Conservation (phyloP, 2,888 invertebrate species). For the Amphipoea oculea region DNA sequence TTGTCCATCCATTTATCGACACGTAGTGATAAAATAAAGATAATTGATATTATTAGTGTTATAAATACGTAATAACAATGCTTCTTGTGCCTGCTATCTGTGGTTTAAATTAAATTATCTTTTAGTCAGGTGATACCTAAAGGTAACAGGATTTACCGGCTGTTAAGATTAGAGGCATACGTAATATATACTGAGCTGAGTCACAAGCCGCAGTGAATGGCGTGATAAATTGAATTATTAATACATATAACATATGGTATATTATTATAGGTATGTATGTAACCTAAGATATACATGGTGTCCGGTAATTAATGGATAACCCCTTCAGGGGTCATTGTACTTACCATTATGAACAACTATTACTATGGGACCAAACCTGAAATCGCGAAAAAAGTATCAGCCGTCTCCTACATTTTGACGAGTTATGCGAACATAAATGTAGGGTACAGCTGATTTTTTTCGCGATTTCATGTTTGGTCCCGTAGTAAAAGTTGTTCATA, state of each 20-base stretch:
- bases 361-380: no score
- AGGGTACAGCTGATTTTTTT: no score
- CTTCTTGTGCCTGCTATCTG: constrained; percentile 5
- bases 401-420: no score
- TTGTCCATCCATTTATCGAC: constrained; percentile 13
- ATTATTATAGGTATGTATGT: no score
- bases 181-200: constrained; percentile 11
- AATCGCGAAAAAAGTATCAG: no score
- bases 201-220: constrained; percentile 18
- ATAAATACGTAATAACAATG: constrained; percentile 26
- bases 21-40: constrained; percentile 33
- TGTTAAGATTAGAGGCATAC: not conserved
- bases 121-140: constrained; percentile 15
- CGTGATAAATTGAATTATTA: constrained; percentile 22
- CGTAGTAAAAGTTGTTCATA: no score
- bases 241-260: not conserved
- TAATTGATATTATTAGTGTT: not conserved
- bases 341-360: no score
- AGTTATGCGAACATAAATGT: no score
- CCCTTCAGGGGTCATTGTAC: no score
- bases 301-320: no score
- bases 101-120: constrained; percentile 10
- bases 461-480: no score
- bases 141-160: constrained; percentile 9
- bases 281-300: no score